phyloP scores from a whole-genome alignment of 2,888 invertebrate species.

The Amphipoea oculea region DNA sequence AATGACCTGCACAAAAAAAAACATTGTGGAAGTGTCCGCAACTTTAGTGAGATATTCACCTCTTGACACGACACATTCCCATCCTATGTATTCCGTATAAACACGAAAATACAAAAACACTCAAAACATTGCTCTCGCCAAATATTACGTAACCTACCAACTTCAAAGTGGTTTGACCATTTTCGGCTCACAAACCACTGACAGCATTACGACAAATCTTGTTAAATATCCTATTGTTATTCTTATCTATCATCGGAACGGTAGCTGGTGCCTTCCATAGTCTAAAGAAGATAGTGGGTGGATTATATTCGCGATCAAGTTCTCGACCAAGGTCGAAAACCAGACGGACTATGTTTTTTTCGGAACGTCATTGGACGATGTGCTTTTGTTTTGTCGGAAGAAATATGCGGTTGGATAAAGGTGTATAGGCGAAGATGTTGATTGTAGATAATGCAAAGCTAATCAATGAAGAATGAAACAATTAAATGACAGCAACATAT shows the following conservation, averaged over 20 bases:
- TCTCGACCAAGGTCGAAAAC: slow-evolving; percentile 68
- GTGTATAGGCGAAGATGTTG: neutral
- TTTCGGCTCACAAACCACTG: slow-evolving; percentile 39
- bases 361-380: slow-evolving; percentile 6
- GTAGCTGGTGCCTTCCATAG: slow-evolving; percentile 47
- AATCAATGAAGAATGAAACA: neutral
- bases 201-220: slow-evolving; percentile 48
- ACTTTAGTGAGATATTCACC: neutral
- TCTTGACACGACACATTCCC: neutral
- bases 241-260: slow-evolving; percentile 60
- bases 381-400: slow-evolving; percentile 9
- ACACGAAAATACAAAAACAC: slow-evolving; percentile 9
- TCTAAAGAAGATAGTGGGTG: slow-evolving; percentile 63
- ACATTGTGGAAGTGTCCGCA: neutral
- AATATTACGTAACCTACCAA: slow-evolving; percentile 26
- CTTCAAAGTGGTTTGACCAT: slow-evolving; percentile 52
- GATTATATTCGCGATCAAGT: slow-evolving; percentile 65
- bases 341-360: slow-evolving; percentile 43
- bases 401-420: neutral
- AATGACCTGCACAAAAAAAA: neutral
- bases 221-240: slow-evolving; percentile 66
- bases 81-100: neutral
- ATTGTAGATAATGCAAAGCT: neutral
- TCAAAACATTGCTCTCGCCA: slow-evolving; percentile 2
- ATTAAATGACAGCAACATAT: neutral